These are phyloP conservation scores for Drosophila meridiana DNA, from an alignment of 2,888 invertebrate species.

Conservation along the genomic window DNA sequence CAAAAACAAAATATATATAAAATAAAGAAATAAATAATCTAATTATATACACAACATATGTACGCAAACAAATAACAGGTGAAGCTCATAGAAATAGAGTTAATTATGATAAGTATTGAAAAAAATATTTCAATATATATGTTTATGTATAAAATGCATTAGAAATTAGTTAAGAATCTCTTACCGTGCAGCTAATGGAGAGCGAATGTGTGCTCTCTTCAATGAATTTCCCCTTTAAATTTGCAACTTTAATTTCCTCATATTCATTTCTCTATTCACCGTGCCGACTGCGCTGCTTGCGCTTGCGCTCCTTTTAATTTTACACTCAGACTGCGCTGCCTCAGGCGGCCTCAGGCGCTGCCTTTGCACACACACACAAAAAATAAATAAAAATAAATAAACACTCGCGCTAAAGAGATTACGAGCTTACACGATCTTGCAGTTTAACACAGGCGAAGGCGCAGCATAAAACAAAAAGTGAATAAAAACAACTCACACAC, in stretches of 20 bases:
- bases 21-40: conserved; percentile 5
- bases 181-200: background rate
- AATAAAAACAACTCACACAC: background rate
- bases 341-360: background rate
- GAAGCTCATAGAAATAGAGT: conserved; percentile 38
- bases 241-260: background rate
- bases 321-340: too few species aligned
- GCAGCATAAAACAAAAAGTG: too few species aligned
- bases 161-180: conserved; percentile 14
- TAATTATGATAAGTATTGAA: conserved; percentile 8
- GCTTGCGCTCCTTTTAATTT: background rate
- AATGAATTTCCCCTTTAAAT: background rate
- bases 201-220: background rate
- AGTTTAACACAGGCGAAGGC: background rate
- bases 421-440: background rate
- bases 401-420: background rate
- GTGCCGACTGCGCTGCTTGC: background rate
- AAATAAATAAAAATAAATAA: background rate
- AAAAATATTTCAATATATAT: background rate
- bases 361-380: background rate
- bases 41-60: conserved; percentile 17
- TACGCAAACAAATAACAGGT: conserved; percentile 39
- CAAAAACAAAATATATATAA: conserved; percentile 7
- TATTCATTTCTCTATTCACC: background rate
- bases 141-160: conserved; percentile 43